Conservation (phyloP, 2,113 vertebrate genomes). For the Triplophysa tibetana region DNA sequence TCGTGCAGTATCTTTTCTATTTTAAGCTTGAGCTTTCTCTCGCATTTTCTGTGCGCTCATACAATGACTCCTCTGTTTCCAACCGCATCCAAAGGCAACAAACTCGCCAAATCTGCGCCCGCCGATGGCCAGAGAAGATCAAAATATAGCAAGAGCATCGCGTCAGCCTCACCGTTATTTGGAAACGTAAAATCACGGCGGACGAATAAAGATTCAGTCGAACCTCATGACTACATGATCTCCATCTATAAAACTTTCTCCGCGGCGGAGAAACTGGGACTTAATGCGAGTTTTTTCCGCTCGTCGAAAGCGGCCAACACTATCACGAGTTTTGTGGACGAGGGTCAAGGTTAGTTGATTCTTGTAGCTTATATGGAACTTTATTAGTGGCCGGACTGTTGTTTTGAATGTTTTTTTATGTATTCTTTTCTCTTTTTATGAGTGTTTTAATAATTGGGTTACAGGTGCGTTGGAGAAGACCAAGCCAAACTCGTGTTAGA, state of each 20-base stretch:
- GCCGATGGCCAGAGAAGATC: conserved; percentile 56
- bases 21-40: conserved; percentile 55
- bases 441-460: not conserved
- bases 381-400: not conserved
- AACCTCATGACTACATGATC: conserved; percentile 95
- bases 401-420: too few relatives aligned
- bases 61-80: conserved; percentile 54
- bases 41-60: conserved; percentile 46
- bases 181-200: conserved; percentile 51
- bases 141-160: conserved; percentile 64
- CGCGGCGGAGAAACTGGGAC: conserved; percentile 86
- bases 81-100: conserved; percentile 54
- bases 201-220: conserved; percentile 59
- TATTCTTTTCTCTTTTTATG: not conserved
- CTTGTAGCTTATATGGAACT: not conserved
- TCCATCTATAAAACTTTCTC: conserved; percentile 92
- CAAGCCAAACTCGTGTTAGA: too few relatives aligned
- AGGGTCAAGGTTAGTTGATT: conserved; percentile 80
- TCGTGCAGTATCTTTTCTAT: not conserved
- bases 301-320: conserved; percentile 92
- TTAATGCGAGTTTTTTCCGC: conserved; percentile 88
- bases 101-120: conserved; percentile 47
- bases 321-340: conserved; percentile 93
- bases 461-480: not conserved
- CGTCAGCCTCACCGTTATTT: conserved; percentile 48